Evolutionary conservation across 2,888 invertebrate species (phyloP).

Genomic region (Thumatha senex): DNA sequence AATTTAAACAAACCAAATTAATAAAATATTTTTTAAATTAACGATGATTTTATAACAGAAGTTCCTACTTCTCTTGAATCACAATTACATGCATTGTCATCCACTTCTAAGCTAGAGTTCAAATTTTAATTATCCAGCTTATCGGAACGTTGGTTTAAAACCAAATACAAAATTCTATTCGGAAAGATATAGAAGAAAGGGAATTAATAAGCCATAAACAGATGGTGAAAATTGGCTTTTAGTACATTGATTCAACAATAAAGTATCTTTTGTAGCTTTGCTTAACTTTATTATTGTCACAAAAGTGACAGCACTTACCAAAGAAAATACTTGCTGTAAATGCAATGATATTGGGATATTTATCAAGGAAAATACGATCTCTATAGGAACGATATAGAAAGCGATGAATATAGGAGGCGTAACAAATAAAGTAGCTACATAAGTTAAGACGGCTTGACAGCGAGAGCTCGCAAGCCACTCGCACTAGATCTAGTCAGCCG

Average conservation of each 20-base stretch:
- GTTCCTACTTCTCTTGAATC: too few species aligned
- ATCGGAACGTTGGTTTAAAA: too few species aligned
- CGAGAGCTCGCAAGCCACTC: conserved; percentile 26
- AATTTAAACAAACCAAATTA: too few species aligned
- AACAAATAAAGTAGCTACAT: conserved; percentile 40
- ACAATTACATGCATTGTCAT: too few species aligned
- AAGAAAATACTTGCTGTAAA: neutral
- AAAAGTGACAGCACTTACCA: neutral
- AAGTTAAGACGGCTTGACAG: conserved; percentile 47
- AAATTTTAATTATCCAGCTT: too few species aligned
- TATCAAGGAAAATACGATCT: conserved; percentile 7
- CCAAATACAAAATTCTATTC: too few species aligned
- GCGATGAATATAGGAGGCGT: conserved; percentile 32
- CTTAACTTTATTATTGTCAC: neutral
- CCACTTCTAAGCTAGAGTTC: too few species aligned
- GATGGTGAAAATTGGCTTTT: too few species aligned
- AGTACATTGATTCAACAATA: neutral
- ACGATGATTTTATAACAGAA: too few species aligned
- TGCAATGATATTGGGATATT: neutral
- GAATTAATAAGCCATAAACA: too few species aligned
- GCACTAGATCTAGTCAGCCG: conserved; percentile 26
- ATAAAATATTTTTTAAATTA: too few species aligned
- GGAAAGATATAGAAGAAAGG: too few species aligned
- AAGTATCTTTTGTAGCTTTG: neutral
- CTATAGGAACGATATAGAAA: conserved; percentile 13